Evolutionary conservation across 1,140 invertebrate genomes (phyloP).

Genomic region (Lepidurus couesii): DNA sequence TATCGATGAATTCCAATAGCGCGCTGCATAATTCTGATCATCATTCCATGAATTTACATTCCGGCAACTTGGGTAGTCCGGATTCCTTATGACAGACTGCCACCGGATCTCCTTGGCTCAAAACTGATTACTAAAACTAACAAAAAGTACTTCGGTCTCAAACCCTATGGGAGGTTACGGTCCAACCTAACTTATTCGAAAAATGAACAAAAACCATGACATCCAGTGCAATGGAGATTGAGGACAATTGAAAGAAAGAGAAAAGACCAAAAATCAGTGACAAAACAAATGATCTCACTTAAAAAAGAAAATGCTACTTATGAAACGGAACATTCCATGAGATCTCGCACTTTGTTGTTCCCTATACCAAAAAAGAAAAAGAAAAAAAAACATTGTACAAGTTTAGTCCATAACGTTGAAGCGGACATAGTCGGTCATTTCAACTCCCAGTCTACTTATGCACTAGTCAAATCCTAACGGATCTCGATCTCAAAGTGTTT

Average conservation of each 20-base stretch:
- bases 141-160: not conserved
- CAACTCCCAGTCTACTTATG: slow-evolving; percentile 13
- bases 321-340: not conserved
- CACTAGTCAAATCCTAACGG: slow-evolving; percentile 12
- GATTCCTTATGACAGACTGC: not conserved
- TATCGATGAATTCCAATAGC: not conserved
- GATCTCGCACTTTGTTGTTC: not conserved
- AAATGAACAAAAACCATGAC: not conserved
- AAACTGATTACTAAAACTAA: not conserved
- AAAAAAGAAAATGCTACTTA: not conserved
- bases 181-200: not conserved
- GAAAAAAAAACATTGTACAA: slow-evolving; percentile 3
- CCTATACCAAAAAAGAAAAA: slow-evolving; percentile 11
- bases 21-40: not conserved
- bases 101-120: slow-evolving; percentile 5
- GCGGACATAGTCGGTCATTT: not conserved
- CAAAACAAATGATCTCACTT: not conserved
- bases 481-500: slow-evolving; percentile 11
- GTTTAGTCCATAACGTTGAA: slow-evolving; percentile 11
- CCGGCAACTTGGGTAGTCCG: slow-evolving; percentile 3
- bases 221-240: not conserved
- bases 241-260: not conserved
- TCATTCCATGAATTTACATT: slow-evolving; percentile 22
- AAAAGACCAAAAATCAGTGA: not conserved
- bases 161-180: not conserved